These are phyloP conservation scores for Steromphala cineraria DNA, from an alignment of 2,888 invertebrate genomes.

Conservation along the genomic window DNA sequence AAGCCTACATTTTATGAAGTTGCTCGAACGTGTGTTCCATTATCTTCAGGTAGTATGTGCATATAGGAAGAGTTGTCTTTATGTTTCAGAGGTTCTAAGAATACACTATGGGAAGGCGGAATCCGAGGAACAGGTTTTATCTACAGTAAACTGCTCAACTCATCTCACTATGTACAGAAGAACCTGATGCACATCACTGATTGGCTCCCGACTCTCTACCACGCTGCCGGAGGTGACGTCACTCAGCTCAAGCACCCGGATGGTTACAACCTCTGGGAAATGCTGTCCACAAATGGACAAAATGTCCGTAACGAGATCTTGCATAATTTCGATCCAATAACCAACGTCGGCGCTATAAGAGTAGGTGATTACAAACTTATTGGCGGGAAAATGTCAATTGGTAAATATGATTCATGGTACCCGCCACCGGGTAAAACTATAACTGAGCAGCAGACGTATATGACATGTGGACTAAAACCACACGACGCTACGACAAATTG, in stretches of 20 bases:
- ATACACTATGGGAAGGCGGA: slow-evolving; percentile 81
- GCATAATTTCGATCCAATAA: slow-evolving; percentile 59
- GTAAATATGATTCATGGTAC: slow-evolving; percentile 47
- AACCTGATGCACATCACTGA: slow-evolving; percentile 88
- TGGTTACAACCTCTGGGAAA: slow-evolving; percentile 85
- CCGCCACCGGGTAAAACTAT: background rate
- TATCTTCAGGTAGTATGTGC: no score
- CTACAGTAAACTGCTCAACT: slow-evolving; percentile 84
- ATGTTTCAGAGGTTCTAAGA: slow-evolving; percentile 64
- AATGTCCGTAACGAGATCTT: slow-evolving; percentile 81
- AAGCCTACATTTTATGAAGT: no score
- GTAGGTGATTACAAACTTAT: slow-evolving; percentile 59
- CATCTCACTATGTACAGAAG: slow-evolving; percentile 80
- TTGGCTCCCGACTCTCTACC: slow-evolving; percentile 89
- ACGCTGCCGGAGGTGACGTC: slow-evolving; percentile 80
- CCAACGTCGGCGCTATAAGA: slow-evolving; percentile 50
- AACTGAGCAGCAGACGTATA: background rate
- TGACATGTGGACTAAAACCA: slow-evolving; percentile 56
- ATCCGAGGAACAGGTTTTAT: slow-evolving; percentile 86
- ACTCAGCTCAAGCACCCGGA: slow-evolving; percentile 76
- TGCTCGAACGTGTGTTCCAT: no score
- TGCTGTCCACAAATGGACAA: slow-evolving; percentile 79
- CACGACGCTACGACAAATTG: slow-evolving; percentile 77
- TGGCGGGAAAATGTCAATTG: slow-evolving; percentile 44
- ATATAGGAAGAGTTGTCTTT: no score